These are phyloP conservation scores for Phataginus tetradactyla DNA, from an alignment of 2,797 vertebrate genomes.

Conservation along the genomic window DNA sequence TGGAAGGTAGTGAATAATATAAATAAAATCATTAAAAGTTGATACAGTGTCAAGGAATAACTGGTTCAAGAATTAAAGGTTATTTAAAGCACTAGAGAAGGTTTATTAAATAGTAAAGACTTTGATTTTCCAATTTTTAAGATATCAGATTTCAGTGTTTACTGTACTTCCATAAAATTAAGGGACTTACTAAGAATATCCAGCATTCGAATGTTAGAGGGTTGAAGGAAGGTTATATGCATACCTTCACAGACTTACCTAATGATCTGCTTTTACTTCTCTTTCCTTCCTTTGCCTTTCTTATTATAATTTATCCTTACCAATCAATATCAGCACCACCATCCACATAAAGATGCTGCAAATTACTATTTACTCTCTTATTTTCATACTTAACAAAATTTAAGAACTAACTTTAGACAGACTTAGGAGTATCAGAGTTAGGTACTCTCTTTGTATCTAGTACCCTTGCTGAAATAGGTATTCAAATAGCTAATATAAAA, in stretches of 20 bases:
- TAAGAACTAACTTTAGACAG: background rate
- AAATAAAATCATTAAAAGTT: background rate
- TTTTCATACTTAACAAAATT: background rate
- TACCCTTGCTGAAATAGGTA: background rate
- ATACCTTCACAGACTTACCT: background rate
- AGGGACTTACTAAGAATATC: background rate
- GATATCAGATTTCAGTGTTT: background rate
- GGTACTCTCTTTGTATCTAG: background rate
- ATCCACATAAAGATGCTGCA: background rate
- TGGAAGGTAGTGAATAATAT: background rate
- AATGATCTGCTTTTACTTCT: background rate
- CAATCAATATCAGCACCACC: background rate
- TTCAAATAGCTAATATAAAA: background rate
- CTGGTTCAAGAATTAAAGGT: background rate
- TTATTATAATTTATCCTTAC: background rate
- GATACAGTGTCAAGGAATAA: background rate
- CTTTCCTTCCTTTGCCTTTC: background rate
- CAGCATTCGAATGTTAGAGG: background rate
- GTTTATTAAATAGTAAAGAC: background rate
- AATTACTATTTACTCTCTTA: slow-evolving; percentile 19
- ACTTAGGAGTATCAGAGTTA: background rate
- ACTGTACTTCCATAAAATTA: background rate
- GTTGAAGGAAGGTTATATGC: background rate
- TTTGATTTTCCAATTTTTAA: background rate
- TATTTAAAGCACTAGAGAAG: background rate